Evolutionary conservation across 2,888 invertebrate genomes (phyloP), one percentile per base, ranked within the genome.

Genomic region (Drosophila stalkeri): DNA sequence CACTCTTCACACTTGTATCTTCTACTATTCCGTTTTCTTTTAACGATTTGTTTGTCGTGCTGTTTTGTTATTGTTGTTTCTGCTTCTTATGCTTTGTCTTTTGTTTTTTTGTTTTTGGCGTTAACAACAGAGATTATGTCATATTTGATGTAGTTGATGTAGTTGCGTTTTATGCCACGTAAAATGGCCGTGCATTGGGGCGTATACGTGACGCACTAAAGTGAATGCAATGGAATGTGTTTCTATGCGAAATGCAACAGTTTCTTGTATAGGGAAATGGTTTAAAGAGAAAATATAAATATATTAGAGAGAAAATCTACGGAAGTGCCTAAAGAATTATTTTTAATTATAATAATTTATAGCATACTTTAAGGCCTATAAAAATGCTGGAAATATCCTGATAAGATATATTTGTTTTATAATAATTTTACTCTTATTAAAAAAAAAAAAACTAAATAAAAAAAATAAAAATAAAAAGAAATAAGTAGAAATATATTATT

Each of bases 101-200:
- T 46, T 46, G n/a, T 23, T 64, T 18, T 27, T 64, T 61, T 75
- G 44, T 79, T 77, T 65, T 52, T 74, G 66, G 59, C 64, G 66
- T 65, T 51, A 66, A 69, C 56, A 69, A 62, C 76, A 65, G 37
- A 65, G 86, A 84, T 86, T 83, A 86, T 86, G 84, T 84, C 82
- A 86, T 78, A 63, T 78, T 61, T 79, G 41, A 66, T 66, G 68
- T 75, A 61, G 70, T 70, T 71, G 60, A 70, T 70, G 65, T 78
- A 59, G 64, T 78, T 72, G 47, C 66, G 41, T 61, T 63, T 52
- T 49, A n/a, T 37, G 47, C 55, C 43, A 33, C 55, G 31, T 9
- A 67, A 60, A 33, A 18, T 41, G 2, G 12, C 18, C 18, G 51
- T 18, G 14, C 65, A 49, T 18, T 46, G 44, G 33, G 54, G 65